A percentile compares a stretch with the other conserved stretches of the same genome.
Evolutionary conservation across 2,888 invertebrate species (phyloP).

Genomic region (Sussaba pulchella): DNA sequence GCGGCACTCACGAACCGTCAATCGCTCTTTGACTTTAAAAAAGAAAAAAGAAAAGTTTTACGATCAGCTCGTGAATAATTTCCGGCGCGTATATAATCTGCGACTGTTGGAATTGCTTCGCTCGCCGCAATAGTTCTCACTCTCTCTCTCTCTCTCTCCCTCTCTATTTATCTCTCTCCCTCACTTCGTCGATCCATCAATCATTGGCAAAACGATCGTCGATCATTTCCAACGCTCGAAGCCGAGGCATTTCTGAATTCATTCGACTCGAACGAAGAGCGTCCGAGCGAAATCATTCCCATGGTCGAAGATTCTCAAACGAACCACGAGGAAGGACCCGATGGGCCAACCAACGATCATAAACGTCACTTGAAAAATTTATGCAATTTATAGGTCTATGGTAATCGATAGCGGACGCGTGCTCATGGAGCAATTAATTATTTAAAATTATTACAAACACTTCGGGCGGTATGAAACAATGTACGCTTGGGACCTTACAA

Average conservation of each 20-base stretch:
- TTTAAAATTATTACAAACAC: too few species aligned
- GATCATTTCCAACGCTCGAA: constrained; percentile 41
- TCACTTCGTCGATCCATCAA: constrained; percentile 45
- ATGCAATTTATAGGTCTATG: too few species aligned
- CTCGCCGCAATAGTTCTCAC: background rate
- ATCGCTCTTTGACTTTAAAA: constrained; percentile 38
- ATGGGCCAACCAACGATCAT: too few species aligned
- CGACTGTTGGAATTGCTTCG: background rate
- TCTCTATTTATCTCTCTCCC: background rate
- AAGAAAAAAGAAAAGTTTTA: too few species aligned
- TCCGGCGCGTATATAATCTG: background rate
- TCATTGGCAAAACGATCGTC: constrained; percentile 57
- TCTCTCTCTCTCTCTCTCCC: background rate
- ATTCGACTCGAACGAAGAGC: constrained; percentile 20
- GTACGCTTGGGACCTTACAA: too few species aligned
- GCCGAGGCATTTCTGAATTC: constrained; percentile 36
- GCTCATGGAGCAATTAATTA: too few species aligned
- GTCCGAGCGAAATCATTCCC: constrained; percentile 3
- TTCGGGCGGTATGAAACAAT: too few species aligned
- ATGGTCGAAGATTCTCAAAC: background rate
- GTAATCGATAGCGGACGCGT: too few species aligned
- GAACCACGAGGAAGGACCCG: too few species aligned
- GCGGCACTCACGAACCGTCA: background rate
- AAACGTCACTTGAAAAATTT: too few species aligned
- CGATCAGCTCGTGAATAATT: constrained; percentile 55